A percentile compares a stretch with the other conserved stretches of the same genome.
These are phyloP conservation scores for Cirrhinus mrigala DNA, from an alignment of 2,797 vertebrate species.

Conservation along the genomic window DNA sequence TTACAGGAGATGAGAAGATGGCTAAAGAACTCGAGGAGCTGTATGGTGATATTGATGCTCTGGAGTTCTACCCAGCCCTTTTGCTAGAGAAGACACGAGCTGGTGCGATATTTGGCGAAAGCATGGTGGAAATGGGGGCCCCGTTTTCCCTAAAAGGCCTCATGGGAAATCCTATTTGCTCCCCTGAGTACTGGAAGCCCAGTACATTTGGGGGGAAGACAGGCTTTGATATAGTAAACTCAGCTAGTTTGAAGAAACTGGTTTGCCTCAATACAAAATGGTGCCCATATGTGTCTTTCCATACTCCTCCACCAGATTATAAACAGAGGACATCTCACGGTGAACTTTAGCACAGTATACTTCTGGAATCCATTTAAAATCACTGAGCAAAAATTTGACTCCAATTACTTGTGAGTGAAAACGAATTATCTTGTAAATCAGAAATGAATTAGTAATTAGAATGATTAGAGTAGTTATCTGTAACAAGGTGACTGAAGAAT, in stretches of 20 bases:
- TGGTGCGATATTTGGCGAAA: constrained; percentile 88
- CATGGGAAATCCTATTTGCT: constrained; percentile 93
- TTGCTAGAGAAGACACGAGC: constrained; percentile 86
- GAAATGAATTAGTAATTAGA: background rate
- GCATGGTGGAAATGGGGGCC: constrained; percentile 95
- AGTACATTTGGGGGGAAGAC: constrained; percentile 91
- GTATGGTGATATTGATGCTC: constrained; percentile 90
- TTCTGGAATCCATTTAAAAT: background rate
- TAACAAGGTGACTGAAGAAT: constrained; percentile 4
- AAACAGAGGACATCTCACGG: constrained; percentile 31
- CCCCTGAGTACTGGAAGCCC: constrained; percentile 95
- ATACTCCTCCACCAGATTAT: constrained; percentile 67
- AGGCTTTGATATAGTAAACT: constrained; percentile 90
- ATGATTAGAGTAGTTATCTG: background rate
- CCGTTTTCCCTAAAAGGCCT: constrained; percentile 97
- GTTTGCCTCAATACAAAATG: constrained; percentile 90
- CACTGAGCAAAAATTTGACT: background rate
- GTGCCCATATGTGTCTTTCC: constrained; percentile 90
- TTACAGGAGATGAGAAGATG: constrained; percentile 84
- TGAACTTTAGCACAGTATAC: constrained; percentile 50
- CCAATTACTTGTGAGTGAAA: background rate
- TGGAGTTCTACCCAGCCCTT: constrained; percentile 90
- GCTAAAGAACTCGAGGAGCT: constrained; percentile 85
- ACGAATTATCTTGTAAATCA: background rate
- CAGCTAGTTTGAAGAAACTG: constrained; percentile 84